Evolutionary conservation across 2,797 vertebrate genomes (phyloP).

Genomic region (Simalia tracyae): DNA sequence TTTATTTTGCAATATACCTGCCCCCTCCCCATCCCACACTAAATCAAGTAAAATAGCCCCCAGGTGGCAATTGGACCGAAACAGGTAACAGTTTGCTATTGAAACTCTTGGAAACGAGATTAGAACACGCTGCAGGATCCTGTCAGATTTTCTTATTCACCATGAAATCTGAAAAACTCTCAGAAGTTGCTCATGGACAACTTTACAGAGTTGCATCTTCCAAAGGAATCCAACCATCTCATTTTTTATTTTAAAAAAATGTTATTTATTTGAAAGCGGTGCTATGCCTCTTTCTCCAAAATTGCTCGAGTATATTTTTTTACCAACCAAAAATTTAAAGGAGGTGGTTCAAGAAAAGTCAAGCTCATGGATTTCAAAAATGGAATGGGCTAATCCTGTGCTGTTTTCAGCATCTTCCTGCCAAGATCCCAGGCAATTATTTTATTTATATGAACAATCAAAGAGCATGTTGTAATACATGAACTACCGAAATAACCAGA

Average conservation of each 20-base stretch:
- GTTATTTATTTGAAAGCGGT: neutral
- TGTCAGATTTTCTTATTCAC: neutral
- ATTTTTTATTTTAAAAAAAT: neutral
- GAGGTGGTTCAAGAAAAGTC: neutral
- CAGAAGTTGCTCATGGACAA: neutral
- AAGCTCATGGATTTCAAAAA: neutral
- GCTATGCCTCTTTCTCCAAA: neutral
- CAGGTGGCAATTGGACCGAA: conserved; percentile 26
- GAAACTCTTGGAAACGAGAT: conserved; percentile 30
- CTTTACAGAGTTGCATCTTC: neutral
- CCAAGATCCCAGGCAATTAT: neutral
- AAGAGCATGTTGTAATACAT: neutral
- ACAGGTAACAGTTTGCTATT: conserved; percentile 21
- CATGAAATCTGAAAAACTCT: neutral
- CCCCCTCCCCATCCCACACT: neutral
- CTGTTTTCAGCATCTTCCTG: neutral
- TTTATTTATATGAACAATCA: neutral
- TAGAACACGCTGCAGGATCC: conserved; percentile 8
- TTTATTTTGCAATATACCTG: conserved; percentile 43
- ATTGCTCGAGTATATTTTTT: neutral
- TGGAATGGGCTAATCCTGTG: neutral
- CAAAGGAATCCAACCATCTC: neutral
- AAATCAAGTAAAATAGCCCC: conserved; percentile 27
- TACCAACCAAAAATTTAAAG: neutral
- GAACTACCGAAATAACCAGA: neutral